Conservation (phyloP, 2,113 vertebrate genomes). For the Crotalus helleri region DNA sequence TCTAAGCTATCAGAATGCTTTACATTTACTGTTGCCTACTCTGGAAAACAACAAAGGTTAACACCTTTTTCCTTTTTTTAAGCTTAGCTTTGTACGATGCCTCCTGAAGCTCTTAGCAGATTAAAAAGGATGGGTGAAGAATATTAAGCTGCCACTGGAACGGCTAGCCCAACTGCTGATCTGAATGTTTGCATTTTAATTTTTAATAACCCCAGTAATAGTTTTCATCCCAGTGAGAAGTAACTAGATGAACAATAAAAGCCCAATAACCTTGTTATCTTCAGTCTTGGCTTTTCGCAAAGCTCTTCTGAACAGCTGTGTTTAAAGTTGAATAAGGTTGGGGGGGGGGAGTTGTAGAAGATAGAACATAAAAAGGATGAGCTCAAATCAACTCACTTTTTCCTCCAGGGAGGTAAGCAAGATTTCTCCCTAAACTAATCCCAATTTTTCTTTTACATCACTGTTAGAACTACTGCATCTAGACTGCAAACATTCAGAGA, state of each 20-base stretch:
- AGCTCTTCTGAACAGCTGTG: background rate
- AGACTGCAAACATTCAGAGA: background rate
- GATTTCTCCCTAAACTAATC: background rate
- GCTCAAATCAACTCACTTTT: background rate
- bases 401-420: background rate
- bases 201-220: constrained; percentile 58
- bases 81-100: background rate
- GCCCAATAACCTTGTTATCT: constrained; percentile 33
- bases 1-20: constrained; percentile 53
- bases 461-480: background rate
- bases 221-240: constrained; percentile 41
- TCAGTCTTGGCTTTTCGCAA: constrained; percentile 35
- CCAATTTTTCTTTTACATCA: background rate
- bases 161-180: constrained; percentile 28
- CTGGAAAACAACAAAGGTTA: background rate
- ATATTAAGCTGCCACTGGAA: constrained; percentile 39
- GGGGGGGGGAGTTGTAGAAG: background rate
- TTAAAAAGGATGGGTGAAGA: constrained; percentile 4
- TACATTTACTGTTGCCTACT: background rate
- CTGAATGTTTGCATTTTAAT: constrained; percentile 49
- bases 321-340: background rate
- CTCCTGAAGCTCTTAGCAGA: constrained; percentile 18
- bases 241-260: constrained; percentile 45
- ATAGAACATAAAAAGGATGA: background rate
- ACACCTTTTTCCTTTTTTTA: constrained; percentile 1